phyloP scores from a whole-genome alignment of 2,113 vertebrate genomes.

The Lathamus discolor region DNA sequence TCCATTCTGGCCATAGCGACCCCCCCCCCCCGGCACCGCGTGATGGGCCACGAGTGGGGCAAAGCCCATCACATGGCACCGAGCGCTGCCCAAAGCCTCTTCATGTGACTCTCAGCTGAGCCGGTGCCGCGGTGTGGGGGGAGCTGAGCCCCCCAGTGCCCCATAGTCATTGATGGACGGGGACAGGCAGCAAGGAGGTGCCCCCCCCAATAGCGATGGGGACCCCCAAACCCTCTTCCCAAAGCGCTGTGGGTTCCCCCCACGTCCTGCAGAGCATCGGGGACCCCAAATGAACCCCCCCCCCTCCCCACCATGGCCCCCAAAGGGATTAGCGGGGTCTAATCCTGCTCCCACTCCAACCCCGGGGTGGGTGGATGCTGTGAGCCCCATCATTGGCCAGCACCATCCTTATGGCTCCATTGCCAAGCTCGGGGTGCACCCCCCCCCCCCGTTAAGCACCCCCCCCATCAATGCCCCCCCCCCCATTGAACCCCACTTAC shows the following conservation, averaged over 20 bases:
- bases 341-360: background rate
- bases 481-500: constrained; percentile 52
- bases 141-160: too few relatives aligned
- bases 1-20: too few relatives aligned
- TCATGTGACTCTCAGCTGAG: constrained; percentile 97
- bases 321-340: background rate
- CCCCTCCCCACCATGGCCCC: too few relatives aligned
- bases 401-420: background rate
- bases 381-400: background rate
- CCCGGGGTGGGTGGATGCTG: background rate
- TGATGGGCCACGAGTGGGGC: background rate
- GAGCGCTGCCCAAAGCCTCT: constrained; percentile 81
- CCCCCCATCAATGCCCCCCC: too few relatives aligned
- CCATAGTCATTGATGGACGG: background rate
- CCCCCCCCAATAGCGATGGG: background rate
- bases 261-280: background rate
- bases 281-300: background rate
- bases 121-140: background rate
- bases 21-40: background rate
- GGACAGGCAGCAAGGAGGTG: too few relatives aligned
- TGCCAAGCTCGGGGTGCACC: background rate
- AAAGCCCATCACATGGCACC: constrained; percentile 79
- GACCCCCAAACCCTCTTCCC: background rate
- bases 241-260: background rate
- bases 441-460: too few relatives aligned